Evolutionary conservation across 2,888 invertebrate genomes (phyloP), one percentile per base, ranked within the genome.

Genomic region (Amphipyra berbera): DNA sequence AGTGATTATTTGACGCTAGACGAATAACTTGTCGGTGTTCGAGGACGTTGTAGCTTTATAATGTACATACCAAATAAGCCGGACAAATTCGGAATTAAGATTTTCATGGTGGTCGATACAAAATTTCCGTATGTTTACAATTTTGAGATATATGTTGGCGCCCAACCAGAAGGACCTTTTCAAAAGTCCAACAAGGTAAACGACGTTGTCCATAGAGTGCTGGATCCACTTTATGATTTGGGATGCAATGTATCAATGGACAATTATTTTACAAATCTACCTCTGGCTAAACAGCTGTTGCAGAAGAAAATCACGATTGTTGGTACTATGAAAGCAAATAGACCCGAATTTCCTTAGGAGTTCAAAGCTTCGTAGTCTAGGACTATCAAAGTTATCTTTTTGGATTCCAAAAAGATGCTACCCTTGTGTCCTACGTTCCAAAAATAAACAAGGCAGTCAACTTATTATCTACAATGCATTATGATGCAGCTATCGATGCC

Each of bases 401-500:
- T 41, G 50, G 50, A 13, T 41, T 40, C 13, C 40, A 50, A 50
- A 40, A 40, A 45, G 54, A 54, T 7, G 44, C 21, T 21, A 45
- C 54, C 13, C 35, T 61, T 42, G 55, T 61, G 42, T 44, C 55
- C 48, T 61, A 61, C 55, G 55, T 46, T 45, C 61, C 61, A 30
- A 56, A 56, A 46, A 38, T 21, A 46, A 41, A 47, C 10, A 56
- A 56, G n/a, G 30, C 38, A 33, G 53, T 53, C 15, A 33, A 33
- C 12, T 14, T 53, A 44, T 6, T 44, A 6, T 53, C 53, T 42
- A 35, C 42, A 30, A 33, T 53, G 15, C 53, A 53, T 44, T 15
- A 53, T 53, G 53, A 53, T 44, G 33, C 14, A 35, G 33, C 30
- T 15, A 53, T 53, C 35, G 44, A 53, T 44, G 1, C 15, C 12